Conservation (phyloP, 2,113 vertebrate genomes). For the Scatophagus argus region DNA sequence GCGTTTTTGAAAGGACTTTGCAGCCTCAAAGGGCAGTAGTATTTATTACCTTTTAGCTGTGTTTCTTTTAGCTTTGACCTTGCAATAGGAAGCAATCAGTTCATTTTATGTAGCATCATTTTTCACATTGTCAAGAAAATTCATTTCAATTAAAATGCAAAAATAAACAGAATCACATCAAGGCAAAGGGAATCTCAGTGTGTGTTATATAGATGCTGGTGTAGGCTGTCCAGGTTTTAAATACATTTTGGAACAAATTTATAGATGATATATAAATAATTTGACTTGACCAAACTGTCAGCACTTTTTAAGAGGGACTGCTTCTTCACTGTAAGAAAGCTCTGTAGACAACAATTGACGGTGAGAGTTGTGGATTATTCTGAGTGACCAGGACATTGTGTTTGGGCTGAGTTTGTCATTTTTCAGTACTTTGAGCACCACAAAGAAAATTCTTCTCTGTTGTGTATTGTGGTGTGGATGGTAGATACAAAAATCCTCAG, state of each 20-base stretch:
- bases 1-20: not conserved
- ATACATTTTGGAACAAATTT: not conserved
- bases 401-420: slow-evolving; percentile 26
- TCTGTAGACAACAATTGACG: slow-evolving; percentile 19
- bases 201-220: not conserved
- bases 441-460: not conserved
- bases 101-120: not conserved
- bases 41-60: not conserved
- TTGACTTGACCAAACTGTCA: slow-evolving; percentile 7
- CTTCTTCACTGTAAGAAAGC: slow-evolving; percentile 7
- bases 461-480: no score
- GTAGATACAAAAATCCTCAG: not conserved
- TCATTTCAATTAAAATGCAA: not conserved
- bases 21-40: not conserved
- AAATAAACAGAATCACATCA: not conserved
- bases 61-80: not conserved
- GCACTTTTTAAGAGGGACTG: slow-evolving; percentile 3
- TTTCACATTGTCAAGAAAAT: not conserved
- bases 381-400: slow-evolving; percentile 9
- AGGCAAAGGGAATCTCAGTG: not conserved
- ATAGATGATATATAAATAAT: not conserved
- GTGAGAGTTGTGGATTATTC: slow-evolving; percentile 2
- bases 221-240: not conserved
- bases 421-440: slow-evolving; percentile 7
- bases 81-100: not conserved